Percentiles rank a stretch among this genome's conserved stretches.
Evolutionary conservation across 2,797 vertebrate species (phyloP).

Genomic region (Psittacula derbiana): DNA sequence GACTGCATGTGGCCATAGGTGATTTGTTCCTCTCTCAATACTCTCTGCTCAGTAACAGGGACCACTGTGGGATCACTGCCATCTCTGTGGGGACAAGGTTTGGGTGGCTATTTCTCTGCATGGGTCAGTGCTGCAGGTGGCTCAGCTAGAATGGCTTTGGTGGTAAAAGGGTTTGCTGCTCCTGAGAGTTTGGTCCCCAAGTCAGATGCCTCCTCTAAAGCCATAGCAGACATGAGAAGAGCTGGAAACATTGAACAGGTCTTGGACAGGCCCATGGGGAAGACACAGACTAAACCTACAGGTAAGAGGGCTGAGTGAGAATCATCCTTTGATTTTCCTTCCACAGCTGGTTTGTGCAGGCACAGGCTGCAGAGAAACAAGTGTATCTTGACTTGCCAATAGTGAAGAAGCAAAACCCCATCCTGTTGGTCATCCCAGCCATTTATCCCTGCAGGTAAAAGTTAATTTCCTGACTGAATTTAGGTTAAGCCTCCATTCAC

Average conservation of each 20-base stretch:
- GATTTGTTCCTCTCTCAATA: constrained; percentile 30
- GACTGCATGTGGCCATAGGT: constrained; percentile 55
- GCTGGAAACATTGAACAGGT: not conserved
- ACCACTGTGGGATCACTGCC: not conserved
- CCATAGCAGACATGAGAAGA: not conserved
- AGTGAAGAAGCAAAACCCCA: not conserved
- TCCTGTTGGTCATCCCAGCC: accelerated
- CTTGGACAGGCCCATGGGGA: not conserved
- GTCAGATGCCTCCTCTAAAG: not conserved
- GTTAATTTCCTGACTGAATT: not conserved
- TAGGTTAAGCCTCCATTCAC: not conserved
- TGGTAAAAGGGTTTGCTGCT: not conserved
- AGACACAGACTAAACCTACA: not conserved
- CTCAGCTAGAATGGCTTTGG: not conserved
- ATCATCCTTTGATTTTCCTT: not conserved
- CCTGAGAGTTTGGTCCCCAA: not conserved
- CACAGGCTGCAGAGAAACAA: not conserved
- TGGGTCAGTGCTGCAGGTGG: not conserved
- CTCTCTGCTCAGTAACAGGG: not conserved
- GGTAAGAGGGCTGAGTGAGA: not conserved
- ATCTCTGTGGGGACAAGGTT: not conserved
- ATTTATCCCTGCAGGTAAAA: not conserved
- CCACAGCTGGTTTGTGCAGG: not conserved
- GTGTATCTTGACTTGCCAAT: not conserved
- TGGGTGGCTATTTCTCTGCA: not conserved